Evolutionary conservation across 2,888 invertebrate species (phyloP).

Genomic region (Ennomos fuscantarius): DNA sequence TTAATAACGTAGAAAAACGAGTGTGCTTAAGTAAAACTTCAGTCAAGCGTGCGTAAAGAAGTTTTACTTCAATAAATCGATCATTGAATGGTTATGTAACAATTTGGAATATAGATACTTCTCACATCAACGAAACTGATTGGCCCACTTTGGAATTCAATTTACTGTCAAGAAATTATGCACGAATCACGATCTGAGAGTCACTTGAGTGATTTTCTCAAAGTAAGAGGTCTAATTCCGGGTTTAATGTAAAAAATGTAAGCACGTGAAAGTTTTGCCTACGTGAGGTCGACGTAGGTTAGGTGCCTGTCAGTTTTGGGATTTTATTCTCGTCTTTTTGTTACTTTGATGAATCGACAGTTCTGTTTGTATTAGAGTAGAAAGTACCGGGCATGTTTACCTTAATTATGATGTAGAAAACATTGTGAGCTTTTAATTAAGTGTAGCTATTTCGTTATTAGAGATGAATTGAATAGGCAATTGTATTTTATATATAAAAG

Average conservation of each 20-base stretch:
- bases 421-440: slow-evolving; percentile 4
- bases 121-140: too few relatives aligned
- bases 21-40: too few relatives aligned
- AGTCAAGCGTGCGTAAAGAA: too few relatives aligned
- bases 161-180: slow-evolving; percentile 4
- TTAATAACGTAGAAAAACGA: too few relatives aligned
- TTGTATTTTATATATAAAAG: too few relatives aligned
- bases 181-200: slow-evolving; percentile 1
- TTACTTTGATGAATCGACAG: slow-evolving; percentile 21
- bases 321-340: slow-evolving; percentile 24
- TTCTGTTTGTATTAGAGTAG: slow-evolving; percentile 17
- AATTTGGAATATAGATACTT: too few relatives aligned
- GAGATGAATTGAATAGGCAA: too few relatives aligned
- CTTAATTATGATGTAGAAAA: slow-evolving; percentile 16
- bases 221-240: slow-evolving; percentile 22
- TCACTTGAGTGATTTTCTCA: slow-evolving; percentile 8
- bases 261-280: slow-evolving; percentile 27
- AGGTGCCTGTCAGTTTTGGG: slow-evolving; percentile 29
- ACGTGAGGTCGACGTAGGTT: slow-evolving; percentile 33
- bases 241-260: slow-evolving; percentile 28
- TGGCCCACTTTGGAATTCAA: slow-evolving; percentile 1
- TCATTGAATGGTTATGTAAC: too few relatives aligned
- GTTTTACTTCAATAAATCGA: too few relatives aligned
- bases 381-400: slow-evolving; percentile 17
- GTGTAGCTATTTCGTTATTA: background rate